Conservation (phyloP, 1,140 invertebrate species). For the Plutomurus gul region DNA sequence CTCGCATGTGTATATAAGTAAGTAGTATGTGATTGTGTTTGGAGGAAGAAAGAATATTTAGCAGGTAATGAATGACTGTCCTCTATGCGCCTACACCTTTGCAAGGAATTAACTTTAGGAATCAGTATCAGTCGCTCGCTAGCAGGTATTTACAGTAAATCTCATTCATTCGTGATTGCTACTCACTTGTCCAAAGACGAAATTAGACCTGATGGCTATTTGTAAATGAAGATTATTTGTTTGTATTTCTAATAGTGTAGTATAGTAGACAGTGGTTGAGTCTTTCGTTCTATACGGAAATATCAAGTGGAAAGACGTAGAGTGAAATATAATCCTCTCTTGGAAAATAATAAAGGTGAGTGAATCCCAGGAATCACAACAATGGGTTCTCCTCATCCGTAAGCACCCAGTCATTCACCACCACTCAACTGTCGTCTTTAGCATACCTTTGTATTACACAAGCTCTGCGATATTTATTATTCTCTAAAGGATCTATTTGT, state of each 20-base stretch:
- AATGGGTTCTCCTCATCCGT: neutral
- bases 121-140: neutral
- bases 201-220: conserved; percentile 12
- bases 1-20: no score
- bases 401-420: neutral
- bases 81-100: no score
- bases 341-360: neutral
- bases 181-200: conserved; percentile 3
- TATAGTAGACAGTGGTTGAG: no score
- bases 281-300: no score
- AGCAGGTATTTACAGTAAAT: neutral
- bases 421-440: neutral
- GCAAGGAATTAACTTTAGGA: no score
- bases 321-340: conserved; percentile 1
- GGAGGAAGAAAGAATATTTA: no score
- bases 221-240: conserved; percentile 24
- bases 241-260: conserved; percentile 1
- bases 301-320: neutral
- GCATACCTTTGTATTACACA: neutral
- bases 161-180: neutral
- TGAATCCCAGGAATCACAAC: conserved; percentile 32
- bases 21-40: no score
- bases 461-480: no score
- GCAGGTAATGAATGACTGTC: no score
- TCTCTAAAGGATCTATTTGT: no score